Percentiles rank a stretch among this genome's conserved stretches.
These are phyloP conservation scores for Urechis unicinctus DNA, from an alignment of 2,888 invertebrate genomes.

Conservation along the genomic window DNA sequence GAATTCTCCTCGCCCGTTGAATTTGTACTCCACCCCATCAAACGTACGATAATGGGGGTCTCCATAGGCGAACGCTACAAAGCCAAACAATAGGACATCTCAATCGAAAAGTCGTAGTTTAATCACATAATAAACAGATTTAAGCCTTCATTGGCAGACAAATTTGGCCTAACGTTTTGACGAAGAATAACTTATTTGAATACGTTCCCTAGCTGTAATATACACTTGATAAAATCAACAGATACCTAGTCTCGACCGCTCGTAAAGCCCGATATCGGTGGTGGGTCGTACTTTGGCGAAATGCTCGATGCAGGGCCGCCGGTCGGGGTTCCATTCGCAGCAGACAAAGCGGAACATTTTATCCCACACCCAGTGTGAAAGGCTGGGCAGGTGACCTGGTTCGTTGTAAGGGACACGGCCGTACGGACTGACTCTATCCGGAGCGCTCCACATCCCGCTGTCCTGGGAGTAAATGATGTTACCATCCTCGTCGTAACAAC, in stretches of 20 bases:
- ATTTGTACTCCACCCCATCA: constrained; percentile 11
- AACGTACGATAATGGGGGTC: constrained; percentile 15
- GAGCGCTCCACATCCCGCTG: background rate
- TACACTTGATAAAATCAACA: too few species aligned
- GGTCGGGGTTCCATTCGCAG: constrained; percentile 9
- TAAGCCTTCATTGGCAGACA: too few species aligned
- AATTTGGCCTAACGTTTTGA: too few species aligned
- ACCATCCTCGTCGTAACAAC: background rate
- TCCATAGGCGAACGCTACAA: constrained; percentile 8
- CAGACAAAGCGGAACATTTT: constrained; percentile 4
- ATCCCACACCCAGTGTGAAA: constrained; percentile 11
- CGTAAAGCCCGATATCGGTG: background rate
- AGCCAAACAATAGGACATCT: too few species aligned
- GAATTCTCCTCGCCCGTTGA: constrained; percentile 14
- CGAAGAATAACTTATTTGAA: too few species aligned
- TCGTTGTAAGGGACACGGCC: background rate
- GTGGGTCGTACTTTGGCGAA: constrained; percentile 5
- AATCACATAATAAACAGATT: background rate
- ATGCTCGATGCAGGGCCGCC: constrained; percentile 1
- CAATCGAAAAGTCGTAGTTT: background rate
- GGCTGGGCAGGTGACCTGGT: background rate
- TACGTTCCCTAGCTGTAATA: too few species aligned
- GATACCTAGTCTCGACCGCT: background rate
- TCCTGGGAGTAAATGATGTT: background rate
- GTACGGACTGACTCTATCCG: background rate